Percentiles rank a stretch among this genome's conserved stretches.
Conservation (phyloP, 2,113 vertebrate genomes). For the Orcinus orca region DNA sequence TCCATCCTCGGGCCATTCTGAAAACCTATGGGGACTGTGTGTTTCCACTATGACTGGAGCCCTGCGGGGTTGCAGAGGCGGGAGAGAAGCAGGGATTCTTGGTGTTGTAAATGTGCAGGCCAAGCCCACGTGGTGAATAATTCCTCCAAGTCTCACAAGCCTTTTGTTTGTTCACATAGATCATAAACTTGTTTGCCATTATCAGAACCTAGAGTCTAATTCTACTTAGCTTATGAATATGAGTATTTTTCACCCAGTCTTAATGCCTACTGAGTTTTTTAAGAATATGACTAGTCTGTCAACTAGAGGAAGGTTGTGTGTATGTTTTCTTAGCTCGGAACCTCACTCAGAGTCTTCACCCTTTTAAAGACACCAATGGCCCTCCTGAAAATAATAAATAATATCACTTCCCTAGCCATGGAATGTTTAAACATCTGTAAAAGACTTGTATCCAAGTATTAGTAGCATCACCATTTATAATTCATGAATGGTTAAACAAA, state of each 20-base stretch:
- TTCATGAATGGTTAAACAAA: neutral
- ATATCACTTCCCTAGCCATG: neutral
- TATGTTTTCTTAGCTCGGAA: neutral
- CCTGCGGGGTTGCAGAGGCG: accelerated
- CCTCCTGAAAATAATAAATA: neutral
- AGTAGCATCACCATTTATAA: neutral
- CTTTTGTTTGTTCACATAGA: neutral
- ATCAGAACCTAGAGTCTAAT: neutral
- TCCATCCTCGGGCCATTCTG: neutral
- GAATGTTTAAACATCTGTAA: neutral
- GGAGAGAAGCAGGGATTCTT: neutral
- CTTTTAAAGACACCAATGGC: neutral
- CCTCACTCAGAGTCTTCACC: neutral
- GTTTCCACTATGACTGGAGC: neutral
- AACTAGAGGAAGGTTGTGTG: neutral
- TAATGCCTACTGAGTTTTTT: neutral
- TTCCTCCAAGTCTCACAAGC: neutral
- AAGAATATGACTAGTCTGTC: neutral
- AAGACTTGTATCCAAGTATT: neutral
- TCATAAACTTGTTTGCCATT: neutral
- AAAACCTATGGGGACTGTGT: neutral
- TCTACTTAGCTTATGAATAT: neutral
- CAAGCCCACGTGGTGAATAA: neutral
- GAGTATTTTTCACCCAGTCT: neutral
- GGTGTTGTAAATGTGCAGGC: neutral